A percentile compares a stretch with the other conserved stretches of the same genome.
Evolutionary conservation across 2,113 vertebrate genomes (phyloP).

Genomic region (Seriola quinqueradiata): DNA sequence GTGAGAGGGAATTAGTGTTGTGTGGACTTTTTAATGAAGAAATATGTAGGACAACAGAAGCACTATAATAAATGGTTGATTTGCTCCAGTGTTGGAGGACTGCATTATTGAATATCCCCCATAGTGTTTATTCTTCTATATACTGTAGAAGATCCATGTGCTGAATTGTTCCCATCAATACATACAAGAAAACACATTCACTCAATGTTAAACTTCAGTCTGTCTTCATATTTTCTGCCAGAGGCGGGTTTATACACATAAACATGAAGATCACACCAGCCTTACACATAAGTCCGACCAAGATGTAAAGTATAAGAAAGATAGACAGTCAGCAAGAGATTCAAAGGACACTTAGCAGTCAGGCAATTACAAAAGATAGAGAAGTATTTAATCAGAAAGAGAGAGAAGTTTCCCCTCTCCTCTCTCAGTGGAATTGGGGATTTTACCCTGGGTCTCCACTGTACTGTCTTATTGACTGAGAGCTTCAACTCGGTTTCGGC

Average conservation of each 20-base stretch:
- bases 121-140: conserved; percentile 24
- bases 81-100: conserved; percentile 42
- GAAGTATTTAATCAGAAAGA: conserved; percentile 50
- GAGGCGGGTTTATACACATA: background rate
- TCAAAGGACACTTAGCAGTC: conserved; percentile 24
- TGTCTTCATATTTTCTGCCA: background rate
- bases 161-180: conserved; percentile 18
- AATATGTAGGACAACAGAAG: conserved; percentile 59
- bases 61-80: conserved; percentile 41
- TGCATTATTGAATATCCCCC: conserved; percentile 34
- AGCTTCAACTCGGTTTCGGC: conserved; percentile 49
- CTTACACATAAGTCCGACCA: background rate
- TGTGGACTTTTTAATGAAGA: conserved; percentile 69
- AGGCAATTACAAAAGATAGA: conserved; percentile 45
- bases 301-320: conserved; percentile 17
- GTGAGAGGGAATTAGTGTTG: conserved; percentile 64
- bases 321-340: conserved; percentile 24
- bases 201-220: background rate
- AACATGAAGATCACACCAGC: background rate
- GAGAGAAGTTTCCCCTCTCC: conserved; percentile 20
- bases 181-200: conserved; percentile 7
- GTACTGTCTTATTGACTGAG: conserved; percentile 50
- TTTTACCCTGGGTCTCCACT: conserved; percentile 39
- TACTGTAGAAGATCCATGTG: conserved; percentile 23
- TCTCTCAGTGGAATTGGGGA: conserved; percentile 13